Evolutionary conservation across 1,140 invertebrate species (phyloP).

Genomic region (Drosophila persimilis): DNA sequence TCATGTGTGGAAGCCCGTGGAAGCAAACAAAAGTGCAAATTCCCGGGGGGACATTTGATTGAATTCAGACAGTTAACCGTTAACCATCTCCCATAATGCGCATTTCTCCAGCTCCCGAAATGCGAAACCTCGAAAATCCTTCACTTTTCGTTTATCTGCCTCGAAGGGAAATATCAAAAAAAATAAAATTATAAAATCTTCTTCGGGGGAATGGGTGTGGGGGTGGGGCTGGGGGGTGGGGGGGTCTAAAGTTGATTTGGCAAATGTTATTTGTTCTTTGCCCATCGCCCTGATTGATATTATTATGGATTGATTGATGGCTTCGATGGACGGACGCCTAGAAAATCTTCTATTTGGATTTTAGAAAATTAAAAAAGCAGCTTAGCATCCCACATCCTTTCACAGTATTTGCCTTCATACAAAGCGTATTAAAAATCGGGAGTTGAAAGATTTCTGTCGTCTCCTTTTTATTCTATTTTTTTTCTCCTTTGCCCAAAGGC

Average conservation of each 20-base stretch:
- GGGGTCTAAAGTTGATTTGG: constrained; percentile 58
- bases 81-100: constrained; percentile 63
- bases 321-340: constrained; percentile 54
- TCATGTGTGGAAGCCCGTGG: constrained; percentile 60
- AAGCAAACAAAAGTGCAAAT: constrained; percentile 73
- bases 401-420: constrained; percentile 56
- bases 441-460: constrained; percentile 40
- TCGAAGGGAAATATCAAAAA: constrained; percentile 69
- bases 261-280: constrained; percentile 77
- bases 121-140: constrained; percentile 23
- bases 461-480: neutral
- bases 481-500: constrained; percentile 23
- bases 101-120: constrained; percentile 54
- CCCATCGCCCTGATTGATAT: constrained; percentile 66
- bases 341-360: constrained; percentile 49
- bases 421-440: constrained; percentile 60
- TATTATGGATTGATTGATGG: constrained; percentile 73
- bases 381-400: constrained; percentile 47
- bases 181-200: constrained; percentile 68
- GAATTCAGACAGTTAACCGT: constrained; percentile 74
- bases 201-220: constrained; percentile 23
- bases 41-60: constrained; percentile 79
- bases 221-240: neutral
- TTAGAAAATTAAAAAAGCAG: constrained; percentile 76
- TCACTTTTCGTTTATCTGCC: constrained; percentile 62